Evolutionary conservation across 2,113 vertebrate species (phyloP).

Genomic region (human): DNA sequence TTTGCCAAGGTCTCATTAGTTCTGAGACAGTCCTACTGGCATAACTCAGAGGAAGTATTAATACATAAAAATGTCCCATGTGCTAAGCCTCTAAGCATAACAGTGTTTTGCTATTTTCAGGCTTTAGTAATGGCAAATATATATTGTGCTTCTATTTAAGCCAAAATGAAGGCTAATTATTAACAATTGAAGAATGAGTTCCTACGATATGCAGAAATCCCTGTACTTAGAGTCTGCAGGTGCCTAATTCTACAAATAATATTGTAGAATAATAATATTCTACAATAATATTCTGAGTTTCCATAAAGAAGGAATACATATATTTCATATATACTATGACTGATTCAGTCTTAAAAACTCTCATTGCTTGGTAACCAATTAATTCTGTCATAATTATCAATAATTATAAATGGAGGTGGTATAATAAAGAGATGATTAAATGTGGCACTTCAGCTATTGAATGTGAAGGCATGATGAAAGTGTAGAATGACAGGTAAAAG

Average conservation of each 20-base stretch:
- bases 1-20: slow-evolving; percentile 43
- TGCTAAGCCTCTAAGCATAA: background rate
- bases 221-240: background rate
- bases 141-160: background rate
- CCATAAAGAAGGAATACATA: background rate
- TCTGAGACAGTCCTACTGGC: slow-evolving; percentile 11
- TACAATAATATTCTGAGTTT: background rate
- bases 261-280: background rate
- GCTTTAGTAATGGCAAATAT: background rate
- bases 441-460: background rate
- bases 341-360: background rate
- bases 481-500: background rate
- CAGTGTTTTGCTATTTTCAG: background rate
- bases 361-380: background rate
- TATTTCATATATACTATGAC: background rate
- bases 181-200: background rate
- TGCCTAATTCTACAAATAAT: background rate
- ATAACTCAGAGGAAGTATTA: slow-evolving; percentile 44
- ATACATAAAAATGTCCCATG: background rate
- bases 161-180: background rate
- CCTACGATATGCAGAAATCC: background rate
- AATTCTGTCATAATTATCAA: background rate
- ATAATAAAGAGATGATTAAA: background rate
- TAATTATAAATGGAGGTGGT: background rate
- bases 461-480: background rate